A percentile compares a stretch with the other conserved stretches of the same genome.
phyloP scores from a whole-genome alignment of 2,888 invertebrate species.

The Netelia fuscicornis region DNA sequence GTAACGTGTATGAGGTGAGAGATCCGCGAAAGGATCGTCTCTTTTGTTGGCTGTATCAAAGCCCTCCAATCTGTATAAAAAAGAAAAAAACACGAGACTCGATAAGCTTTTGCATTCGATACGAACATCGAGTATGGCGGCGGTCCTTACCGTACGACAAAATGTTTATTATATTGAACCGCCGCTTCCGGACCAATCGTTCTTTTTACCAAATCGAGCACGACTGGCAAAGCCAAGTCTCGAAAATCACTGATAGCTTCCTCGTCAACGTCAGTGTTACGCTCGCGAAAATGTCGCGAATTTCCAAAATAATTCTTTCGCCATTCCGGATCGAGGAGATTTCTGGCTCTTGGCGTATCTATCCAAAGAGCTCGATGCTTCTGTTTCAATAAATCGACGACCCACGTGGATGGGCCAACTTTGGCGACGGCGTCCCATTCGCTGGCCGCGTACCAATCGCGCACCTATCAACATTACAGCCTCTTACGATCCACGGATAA shows the following conservation, averaged over 20 bases:
- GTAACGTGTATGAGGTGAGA: constrained; percentile 77
- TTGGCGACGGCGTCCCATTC: constrained; percentile 77
- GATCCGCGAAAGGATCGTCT: constrained; percentile 77
- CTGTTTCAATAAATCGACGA: constrained; percentile 72
- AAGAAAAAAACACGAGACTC: background rate
- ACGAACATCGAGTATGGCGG: constrained; percentile 15
- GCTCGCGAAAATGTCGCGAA: constrained; percentile 28
- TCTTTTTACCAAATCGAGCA: constrained; percentile 76
- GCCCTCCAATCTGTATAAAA: constrained; percentile 74
- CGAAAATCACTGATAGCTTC: constrained; percentile 76
- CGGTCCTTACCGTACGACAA: constrained; percentile 75
- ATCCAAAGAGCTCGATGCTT: constrained; percentile 77
- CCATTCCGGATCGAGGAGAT: constrained; percentile 67
- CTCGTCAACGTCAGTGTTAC: constrained; percentile 4
- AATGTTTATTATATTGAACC: constrained; percentile 75
- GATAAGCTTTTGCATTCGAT: background rate
- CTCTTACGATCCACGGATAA: background rate
- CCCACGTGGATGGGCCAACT: constrained; percentile 77
- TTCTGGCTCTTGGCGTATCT: constrained; percentile 75
- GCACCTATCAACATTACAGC: constrained; percentile 71
- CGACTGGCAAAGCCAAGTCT: constrained; percentile 74
- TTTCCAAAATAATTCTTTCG: constrained; percentile 25
- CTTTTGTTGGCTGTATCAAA: constrained; percentile 68
- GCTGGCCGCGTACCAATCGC: constrained; percentile 77
- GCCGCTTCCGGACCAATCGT: constrained; percentile 65